Evolutionary conservation across 2,113 vertebrate species (phyloP), one percentile per base, ranked within the genome.

Genomic region (Aegotheles bennettii): DNA sequence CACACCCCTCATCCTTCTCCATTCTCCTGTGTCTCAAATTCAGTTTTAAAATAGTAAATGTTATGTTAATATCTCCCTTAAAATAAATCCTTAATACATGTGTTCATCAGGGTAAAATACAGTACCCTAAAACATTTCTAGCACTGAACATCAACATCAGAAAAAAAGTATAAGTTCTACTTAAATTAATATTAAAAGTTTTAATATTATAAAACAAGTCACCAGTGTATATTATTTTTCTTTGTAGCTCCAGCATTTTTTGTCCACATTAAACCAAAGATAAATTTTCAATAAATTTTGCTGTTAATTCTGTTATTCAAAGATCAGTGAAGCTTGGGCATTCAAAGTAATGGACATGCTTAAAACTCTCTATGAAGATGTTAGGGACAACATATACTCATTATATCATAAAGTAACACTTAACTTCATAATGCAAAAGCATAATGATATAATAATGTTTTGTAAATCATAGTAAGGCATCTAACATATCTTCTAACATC

Each of bases 21-120:
- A 7, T 78, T 76, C 54, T 93, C 12, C 17, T 10, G 8, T 91
- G 83, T 73, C 69, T 86, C 88, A 84, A 50, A 31, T 84, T 88
- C 11, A 16, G 73, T 67, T 95, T 84, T 84, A 82, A 89, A 95
- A 81, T n/a, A 86, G 51, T 84, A 95, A 95, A 90, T 60, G 12
- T 69, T 80, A 81, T n/a, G 36, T 51, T 90, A 81, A 80, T 82
- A 47, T 28, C 28, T 84, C 23, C n/a, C 36, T 89, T 82, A 73
- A 84, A 92, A 68, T 82, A 48, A 54, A 26, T 88, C 23, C 56
- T 89, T 78, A 78, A 61, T 79, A 43, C 57, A 13, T 64, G 48
- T 87, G 54, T 73, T 90, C 65, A 57, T 73, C 28, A 54, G 76
- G 35, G 82, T 83, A 75, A 71, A 84, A 78, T 61, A 60, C 33